Percentiles rank a stretch among this genome's conserved stretches.
phyloP scores from a whole-genome alignment of 2,888 invertebrate species.

The Cloeon dipterum region DNA sequence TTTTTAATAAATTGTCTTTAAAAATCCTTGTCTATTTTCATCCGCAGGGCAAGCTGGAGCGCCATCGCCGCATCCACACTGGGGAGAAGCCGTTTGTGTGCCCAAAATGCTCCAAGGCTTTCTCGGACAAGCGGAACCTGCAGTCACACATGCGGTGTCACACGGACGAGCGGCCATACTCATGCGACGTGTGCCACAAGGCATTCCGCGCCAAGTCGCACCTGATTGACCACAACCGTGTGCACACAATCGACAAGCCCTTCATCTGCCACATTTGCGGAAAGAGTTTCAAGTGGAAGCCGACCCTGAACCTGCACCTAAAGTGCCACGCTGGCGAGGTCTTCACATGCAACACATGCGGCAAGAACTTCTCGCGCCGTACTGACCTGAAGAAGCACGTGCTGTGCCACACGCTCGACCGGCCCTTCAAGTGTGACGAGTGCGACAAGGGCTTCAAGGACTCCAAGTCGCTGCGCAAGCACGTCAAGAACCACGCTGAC shows the following conservation, averaged over 20 bases:
- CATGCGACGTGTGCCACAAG: constrained; percentile 15
- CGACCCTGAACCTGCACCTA: constrained; percentile 15
- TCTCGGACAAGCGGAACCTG: constrained; percentile 19
- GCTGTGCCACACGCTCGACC: constrained; percentile 3
- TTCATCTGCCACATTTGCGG: constrained; percentile 6
- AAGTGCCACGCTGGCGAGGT: constrained; percentile 8
- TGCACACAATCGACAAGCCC: constrained; percentile 11
- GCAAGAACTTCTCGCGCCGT: constrained; percentile 3
- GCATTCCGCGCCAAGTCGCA: constrained; percentile 15
- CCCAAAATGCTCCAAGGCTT: constrained; percentile 16
- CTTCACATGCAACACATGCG: constrained; percentile 4
- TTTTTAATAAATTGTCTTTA: too few relatives aligned
- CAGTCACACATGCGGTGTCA: constrained; percentile 17
- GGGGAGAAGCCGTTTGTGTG: constrained; percentile 17
- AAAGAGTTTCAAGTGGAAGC: constrained; percentile 12
- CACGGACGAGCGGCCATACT: constrained; percentile 12
- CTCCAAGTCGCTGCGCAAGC: constrained; percentile 1
- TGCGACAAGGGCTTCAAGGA: constrained; percentile 2
- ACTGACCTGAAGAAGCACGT: constrained; percentile 5
- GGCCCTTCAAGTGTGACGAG: constrained; percentile 3
- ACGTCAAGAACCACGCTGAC: neutral
- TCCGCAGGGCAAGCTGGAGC: constrained; percentile 18
- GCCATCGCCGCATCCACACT: constrained; percentile 18
- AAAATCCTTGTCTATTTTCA: too few relatives aligned
- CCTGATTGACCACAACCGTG: constrained; percentile 15